These are phyloP conservation scores for Mycalesis mineus DNA, from an alignment of 2,888 invertebrate species.

Conservation along the genomic window DNA sequence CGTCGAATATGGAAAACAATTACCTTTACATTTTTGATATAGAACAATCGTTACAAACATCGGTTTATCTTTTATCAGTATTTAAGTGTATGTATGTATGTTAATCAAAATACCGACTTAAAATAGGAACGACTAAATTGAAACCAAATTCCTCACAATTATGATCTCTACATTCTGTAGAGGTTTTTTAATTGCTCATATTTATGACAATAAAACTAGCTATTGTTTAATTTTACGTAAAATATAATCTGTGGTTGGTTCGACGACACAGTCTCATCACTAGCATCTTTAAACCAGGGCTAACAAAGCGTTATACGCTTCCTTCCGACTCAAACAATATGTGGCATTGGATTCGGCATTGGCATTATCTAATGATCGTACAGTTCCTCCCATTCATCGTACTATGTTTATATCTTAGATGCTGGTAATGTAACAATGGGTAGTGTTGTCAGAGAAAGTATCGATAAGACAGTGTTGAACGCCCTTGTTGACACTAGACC, in stretches of 20 bases:
- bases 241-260: background rate
- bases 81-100: too few species aligned
- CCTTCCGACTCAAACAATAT: slow-evolving; percentile 72
- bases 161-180: too few species aligned
- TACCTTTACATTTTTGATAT: too few species aligned
- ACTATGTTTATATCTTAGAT: slow-evolving; percentile 27
- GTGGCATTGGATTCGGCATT: slow-evolving; percentile 74
- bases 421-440: slow-evolving; percentile 31
- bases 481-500: slow-evolving; percentile 27
- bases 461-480: slow-evolving; percentile 27
- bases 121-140: too few species aligned
- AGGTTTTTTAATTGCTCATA: too few species aligned
- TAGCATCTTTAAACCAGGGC: slow-evolving; percentile 44
- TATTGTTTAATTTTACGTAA: background rate
- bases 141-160: too few species aligned
- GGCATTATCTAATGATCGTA: slow-evolving; percentile 68
- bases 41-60: too few species aligned
- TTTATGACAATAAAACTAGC: too few species aligned
- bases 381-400: slow-evolving; percentile 70
- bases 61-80: too few species aligned
- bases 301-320: slow-evolving; percentile 62
- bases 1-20: too few species aligned
- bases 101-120: too few species aligned
- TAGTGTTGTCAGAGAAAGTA: slow-evolving; percentile 37
- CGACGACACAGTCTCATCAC: slow-evolving; percentile 32